Evolutionary conservation across 2,888 invertebrate genomes (phyloP).

Genomic region (Calliopum simillimum): DNA sequence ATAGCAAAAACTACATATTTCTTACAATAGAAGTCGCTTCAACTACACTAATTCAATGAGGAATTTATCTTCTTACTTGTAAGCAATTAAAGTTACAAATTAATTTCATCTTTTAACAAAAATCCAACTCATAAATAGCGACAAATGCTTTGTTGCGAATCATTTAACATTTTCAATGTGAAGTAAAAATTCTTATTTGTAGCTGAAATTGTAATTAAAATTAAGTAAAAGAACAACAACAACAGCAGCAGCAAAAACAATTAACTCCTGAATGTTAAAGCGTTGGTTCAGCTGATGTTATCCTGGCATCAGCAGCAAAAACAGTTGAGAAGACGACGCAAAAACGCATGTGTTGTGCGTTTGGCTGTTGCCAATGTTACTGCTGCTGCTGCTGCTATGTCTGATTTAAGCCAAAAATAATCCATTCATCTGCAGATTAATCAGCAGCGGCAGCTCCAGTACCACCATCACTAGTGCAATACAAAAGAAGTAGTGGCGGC

Average conservation of each 20-base stretch:
- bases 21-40: too few species aligned
- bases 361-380: not conserved
- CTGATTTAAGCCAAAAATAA: constrained; percentile 6
- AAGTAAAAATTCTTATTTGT: constrained; percentile 1
- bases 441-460: constrained; percentile 3
- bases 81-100: too few species aligned
- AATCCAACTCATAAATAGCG: constrained; percentile 7
- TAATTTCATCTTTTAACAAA: not conserved
- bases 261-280: constrained; percentile 5
- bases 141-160: not conserved
- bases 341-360: not conserved
- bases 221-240: not conserved
- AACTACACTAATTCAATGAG: too few species aligned
- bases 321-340: not conserved
- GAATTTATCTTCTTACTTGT: too few species aligned
- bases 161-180: constrained; percentile 11
- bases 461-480: too few species aligned
- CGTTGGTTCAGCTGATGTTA: not conserved
- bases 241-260: not conserved
- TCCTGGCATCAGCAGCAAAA: not conserved
- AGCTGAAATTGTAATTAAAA: not conserved
- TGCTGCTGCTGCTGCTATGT: too few species aligned
- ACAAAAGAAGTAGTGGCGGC: too few species aligned
- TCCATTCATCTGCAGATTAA: constrained; percentile 21
- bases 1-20: too few species aligned